Base-by-base conservation (phyloP, 1,140 invertebrate genomes). In the Drosophila obscura region DNA sequence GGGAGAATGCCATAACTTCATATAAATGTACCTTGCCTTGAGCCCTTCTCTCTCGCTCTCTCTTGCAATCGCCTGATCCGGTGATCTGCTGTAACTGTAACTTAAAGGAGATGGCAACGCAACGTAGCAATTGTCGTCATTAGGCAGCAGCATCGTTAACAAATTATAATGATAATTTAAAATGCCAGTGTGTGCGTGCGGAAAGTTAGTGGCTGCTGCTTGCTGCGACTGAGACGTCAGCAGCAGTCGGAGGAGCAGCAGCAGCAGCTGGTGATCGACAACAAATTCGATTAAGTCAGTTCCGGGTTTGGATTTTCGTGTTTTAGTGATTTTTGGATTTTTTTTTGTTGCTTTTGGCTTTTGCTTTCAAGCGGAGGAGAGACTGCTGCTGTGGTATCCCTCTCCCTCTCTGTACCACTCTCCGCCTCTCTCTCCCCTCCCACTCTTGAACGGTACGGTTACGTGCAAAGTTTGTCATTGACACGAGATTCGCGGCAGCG, bases 281-380 rank as follows among this genome's bases (percentile, higher is more conserved):
- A 87, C 82, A 81, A 87, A 87, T 85, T 85, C 82, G 82, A 85
- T 85, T 85, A 85, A 87, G 74, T 87, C 66, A 85, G 82, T 85
- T 85, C 82, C 82, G 82, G 82, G 82, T 78, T 82, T 87, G 82
- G 79, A 83, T 83, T 83, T 83, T 79, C 73, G 80, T 83, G 43
- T 62, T 72, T 80, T 77, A 62, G 63, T 82, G 73, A 57, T 80
- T 80, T 76, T 62, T 52, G 43, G 15, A 48, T 41, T 68, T 31
- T 60, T 35, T 61, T 58, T 56, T 66, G 35, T 67, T 22, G 9
- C 16, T 49, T 35, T 53, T 74, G 16, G 45, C 24, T 71, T 55
- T 19, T 39, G 35, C 35, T 13, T 39, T 39, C 35, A 39, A 13
- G 35, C 35, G 35, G 35, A 11, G 35, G 35, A 39, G 9, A 11